Evolutionary conservation across 2,113 vertebrate species (phyloP).

Genomic region (Elachura formosa): DNA sequence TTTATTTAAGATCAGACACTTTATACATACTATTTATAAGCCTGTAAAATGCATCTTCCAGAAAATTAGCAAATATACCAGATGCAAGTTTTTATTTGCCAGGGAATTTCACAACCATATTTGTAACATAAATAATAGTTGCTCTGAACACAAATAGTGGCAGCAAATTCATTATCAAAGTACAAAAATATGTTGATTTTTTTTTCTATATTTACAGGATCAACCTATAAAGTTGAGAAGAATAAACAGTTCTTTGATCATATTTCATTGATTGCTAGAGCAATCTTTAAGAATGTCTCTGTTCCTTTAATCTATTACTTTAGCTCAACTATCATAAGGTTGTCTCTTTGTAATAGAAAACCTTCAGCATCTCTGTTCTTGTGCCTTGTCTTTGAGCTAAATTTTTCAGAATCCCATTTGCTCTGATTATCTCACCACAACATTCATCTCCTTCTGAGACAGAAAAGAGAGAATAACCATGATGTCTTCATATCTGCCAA

Average conservation of each 20-base stretch:
- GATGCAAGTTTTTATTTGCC: not conserved
- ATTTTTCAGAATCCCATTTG: not conserved
- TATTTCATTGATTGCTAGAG: not conserved
- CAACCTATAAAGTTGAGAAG: not conserved
- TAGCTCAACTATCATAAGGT: not conserved
- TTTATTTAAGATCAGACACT: not conserved
- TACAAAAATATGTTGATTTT: not conserved
- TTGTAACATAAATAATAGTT: not conserved
- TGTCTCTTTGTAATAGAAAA: not conserved
- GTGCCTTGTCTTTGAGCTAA: not conserved
- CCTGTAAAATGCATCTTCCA: not conserved
- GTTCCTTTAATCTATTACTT: slow-evolving; percentile 4
- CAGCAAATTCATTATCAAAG: not conserved
- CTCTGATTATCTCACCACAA: not conserved
- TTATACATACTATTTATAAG: not conserved
- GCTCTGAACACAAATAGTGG: not conserved
- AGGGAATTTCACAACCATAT: not conserved
- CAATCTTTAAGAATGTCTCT: not conserved
- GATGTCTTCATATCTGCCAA: not conserved
- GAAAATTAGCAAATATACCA: not conserved
- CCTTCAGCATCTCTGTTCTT: not conserved
- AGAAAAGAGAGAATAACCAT: not conserved
- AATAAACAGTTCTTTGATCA: not conserved
- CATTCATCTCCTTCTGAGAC: not conserved
- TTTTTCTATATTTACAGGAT: not conserved